Percentiles rank a stretch among this genome's conserved stretches.
Evolutionary conservation across 2,888 invertebrate species (phyloP).

Genomic region (Helleia helle): DNA sequence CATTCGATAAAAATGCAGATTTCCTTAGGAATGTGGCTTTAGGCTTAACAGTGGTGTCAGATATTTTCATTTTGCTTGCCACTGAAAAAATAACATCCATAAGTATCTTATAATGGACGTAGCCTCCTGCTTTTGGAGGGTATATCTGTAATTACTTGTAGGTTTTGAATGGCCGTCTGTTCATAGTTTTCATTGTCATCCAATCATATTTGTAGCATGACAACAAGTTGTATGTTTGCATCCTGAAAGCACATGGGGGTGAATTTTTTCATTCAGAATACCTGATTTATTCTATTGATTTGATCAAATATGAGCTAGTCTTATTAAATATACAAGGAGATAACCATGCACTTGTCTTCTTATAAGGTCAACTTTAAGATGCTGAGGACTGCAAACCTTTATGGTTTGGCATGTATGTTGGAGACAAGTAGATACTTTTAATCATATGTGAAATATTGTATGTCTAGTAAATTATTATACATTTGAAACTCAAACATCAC

Average conservation of each 20-base stretch:
- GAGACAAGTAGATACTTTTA: too few species aligned
- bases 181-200: neutral
- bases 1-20: slow-evolving; percentile 69
- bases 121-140: neutral
- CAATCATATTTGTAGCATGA: neutral
- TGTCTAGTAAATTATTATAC: too few species aligned
- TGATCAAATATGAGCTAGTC: too few species aligned
- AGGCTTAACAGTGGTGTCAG: slow-evolving; percentile 53
- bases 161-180: neutral
- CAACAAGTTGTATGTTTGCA: neutral
- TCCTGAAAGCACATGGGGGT: slow-evolving; percentile 1
- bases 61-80: slow-evolving; percentile 74
- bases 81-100: slow-evolving; percentile 49
- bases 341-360: too few species aligned
- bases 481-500: too few species aligned
- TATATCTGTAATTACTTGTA: slow-evolving; percentile 9
- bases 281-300: too few species aligned
- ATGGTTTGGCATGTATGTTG: too few species aligned
- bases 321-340: too few species aligned
- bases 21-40: slow-evolving; percentile 82
- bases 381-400: too few species aligned
- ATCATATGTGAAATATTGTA: too few species aligned
- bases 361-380: too few species aligned
- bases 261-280: neutral
- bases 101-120: slow-evolving; percentile 7